Percentiles rank a stretch among this genome's conserved stretches.
Evolutionary conservation across 1,140 invertebrate species (phyloP).

Genomic region (Anastatus disparis): DNA sequence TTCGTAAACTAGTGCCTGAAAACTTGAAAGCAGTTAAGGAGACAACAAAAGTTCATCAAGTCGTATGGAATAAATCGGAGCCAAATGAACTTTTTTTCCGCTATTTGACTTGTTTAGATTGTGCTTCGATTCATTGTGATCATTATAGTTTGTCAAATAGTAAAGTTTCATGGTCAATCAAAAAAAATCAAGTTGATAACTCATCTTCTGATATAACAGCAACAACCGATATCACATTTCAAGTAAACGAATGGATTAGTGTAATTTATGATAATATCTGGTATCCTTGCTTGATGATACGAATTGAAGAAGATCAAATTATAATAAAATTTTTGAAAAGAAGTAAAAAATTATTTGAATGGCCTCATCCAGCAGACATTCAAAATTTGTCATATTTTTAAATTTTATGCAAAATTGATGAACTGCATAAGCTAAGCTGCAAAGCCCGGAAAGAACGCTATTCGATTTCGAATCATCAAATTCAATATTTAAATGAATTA

Average conservation of each 20-base stretch:
- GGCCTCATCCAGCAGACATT: not conserved
- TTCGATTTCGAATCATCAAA: not conserved
- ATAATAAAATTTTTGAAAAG: not conserved
- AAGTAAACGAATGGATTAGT: not conserved
- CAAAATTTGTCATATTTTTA: not conserved
- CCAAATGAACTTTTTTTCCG: not conserved
- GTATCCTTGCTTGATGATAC: not conserved
- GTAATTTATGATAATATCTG: no score
- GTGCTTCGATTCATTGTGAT: not conserved
- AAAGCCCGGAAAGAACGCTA: not conserved
- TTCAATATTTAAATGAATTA: not conserved
- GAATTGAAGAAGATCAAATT: not conserved
- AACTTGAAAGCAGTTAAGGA: conserved; percentile 34
- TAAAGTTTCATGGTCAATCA: no score
- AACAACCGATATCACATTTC: not conserved
- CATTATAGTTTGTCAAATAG: no score
- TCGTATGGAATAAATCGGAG: conserved; percentile 31
- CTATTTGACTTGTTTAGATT: not conserved
- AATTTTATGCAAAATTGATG: not conserved
- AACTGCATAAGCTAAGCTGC: not conserved
- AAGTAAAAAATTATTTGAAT: not conserved
- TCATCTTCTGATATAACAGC: not conserved
- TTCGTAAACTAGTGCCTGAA: conserved; percentile 19
- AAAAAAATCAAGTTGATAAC: no score
- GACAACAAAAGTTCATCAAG: conserved; percentile 33